Base-by-base conservation (phyloP, 2,888 invertebrate genomes). In the Hypsopygia costalis region DNA sequence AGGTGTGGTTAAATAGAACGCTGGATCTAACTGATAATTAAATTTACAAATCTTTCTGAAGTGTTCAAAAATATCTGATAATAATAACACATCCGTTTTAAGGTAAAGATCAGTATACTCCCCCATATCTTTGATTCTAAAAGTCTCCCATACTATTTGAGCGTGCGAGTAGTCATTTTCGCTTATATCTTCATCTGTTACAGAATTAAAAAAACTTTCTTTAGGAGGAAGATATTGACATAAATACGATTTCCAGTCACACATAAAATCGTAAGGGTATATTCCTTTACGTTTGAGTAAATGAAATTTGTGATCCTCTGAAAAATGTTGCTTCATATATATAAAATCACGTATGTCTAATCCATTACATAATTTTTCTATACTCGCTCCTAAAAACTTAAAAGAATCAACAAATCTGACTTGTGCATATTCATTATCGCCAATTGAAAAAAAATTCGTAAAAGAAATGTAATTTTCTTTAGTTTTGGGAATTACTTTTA, bases 91-190 rank as follows among this genome's bases (percentile, higher is more conserved):
- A 36, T 48, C 47, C 7, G 36, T 36, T 32, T 48, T 45, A 11
- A 46, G 25, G 33, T 48, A 48, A 11, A 51, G 11, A 12, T 50
- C 44, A 8, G 35, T 36, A 30, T 47, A 50, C 11, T 46, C 42
- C 1, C 40, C 41, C 25, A 51, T 9, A 9, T 32, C 20, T 22
- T 36, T 34, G 6, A 40, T 11, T 11, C 43, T 38, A 11, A 50
- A 46, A n/a, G 11, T 7, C 7, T 12, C 28, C 47, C 50, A 47
- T 10, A 46, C 41, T n/a, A 8, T 32, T 30, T 34, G 25, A 2
- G 45, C 47, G 21, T 42, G 45, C 11, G 9, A 7, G 33, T 45
- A 50, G 3, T 47, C 37, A 1, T 11, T 12, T 5, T 40, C 31
- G 3, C 39, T 34, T 22, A 47, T 35, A 6, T n/a, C 8, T 6